Conservation (phyloP, 1,140 invertebrate species). For the Pemphigus obesinymphae region DNA sequence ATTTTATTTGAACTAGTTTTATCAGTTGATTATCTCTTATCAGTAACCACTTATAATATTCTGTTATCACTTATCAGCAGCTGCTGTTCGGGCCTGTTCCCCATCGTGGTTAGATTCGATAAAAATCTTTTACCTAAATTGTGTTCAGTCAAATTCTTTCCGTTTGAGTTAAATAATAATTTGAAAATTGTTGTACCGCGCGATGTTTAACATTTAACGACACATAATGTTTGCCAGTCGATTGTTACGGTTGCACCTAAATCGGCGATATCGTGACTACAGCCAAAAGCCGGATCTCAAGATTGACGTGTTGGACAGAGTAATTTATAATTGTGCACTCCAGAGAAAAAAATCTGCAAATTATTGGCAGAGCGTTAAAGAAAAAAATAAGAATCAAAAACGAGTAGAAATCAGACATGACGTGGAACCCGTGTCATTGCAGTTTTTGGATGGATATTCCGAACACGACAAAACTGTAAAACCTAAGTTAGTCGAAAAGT, state of each 20-base stretch:
- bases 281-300: background rate
- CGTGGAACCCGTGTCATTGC: slow-evolving; percentile 19
- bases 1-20: no score
- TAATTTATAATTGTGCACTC: slow-evolving; percentile 3
- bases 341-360: background rate
- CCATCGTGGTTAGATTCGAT: no score
- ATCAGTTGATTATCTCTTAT: no score
- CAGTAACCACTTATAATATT: no score
- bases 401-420: background rate
- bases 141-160: no score
- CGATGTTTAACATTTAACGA: background rate
- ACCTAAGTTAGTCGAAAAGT: background rate
- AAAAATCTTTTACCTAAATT: no score
- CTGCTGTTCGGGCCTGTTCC: no score
- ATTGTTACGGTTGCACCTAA: background rate
- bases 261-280: background rate
- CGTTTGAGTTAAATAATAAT: no score
- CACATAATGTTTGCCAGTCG: background rate
- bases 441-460: background rate
- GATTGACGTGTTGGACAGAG: background rate
- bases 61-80: no score
- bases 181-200: no score
- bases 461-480: background rate
- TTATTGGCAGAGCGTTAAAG: background rate
- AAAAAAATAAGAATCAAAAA: background rate